phyloP scores from a whole-genome alignment of 2,797 vertebrate genomes.

The Tokudaia tokunoshimensis region DNA sequence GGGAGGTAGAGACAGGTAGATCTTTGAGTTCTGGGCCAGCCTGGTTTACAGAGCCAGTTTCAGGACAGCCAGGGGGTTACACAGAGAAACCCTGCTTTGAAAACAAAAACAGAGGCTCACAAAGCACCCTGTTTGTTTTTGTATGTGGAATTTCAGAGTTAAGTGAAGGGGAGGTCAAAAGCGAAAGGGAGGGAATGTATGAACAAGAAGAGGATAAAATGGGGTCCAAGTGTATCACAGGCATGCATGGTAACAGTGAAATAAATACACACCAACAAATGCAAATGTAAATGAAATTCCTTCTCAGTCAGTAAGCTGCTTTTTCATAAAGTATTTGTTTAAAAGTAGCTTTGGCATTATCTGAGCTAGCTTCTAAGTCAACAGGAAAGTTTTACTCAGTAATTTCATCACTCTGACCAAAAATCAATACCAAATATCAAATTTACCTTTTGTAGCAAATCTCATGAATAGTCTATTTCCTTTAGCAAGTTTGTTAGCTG shows the following conservation, averaged over 20 bases:
- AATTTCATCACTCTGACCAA: slow-evolving; percentile 61
- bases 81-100: neutral
- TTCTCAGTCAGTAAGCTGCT: neutral
- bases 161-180: neutral
- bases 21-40: neutral
- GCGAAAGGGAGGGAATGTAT: neutral
- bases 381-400: slow-evolving; percentile 36
- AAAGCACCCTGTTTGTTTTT: neutral
- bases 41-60: neutral
- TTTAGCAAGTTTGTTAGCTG: slow-evolving; percentile 94
- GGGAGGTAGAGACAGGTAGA: neutral
- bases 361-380: slow-evolving; percentile 36
- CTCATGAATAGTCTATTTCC: slow-evolving; percentile 96
- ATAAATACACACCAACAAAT: neutral
- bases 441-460: slow-evolving; percentile 95
- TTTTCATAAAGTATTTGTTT: slow-evolving; percentile 10
- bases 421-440: slow-evolving; percentile 37
- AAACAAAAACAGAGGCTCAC: neutral
- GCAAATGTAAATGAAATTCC: neutral
- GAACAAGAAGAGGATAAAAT: neutral
- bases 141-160: neutral
- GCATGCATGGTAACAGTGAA: neutral
- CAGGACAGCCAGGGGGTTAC: neutral
- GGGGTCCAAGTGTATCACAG: neutral
- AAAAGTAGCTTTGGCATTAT: slow-evolving; percentile 41